A percentile compares a stretch with the other conserved stretches of the same genome.
phyloP scores from a whole-genome alignment of 1,140 invertebrate genomes.

The Plodia interpunctella region DNA sequence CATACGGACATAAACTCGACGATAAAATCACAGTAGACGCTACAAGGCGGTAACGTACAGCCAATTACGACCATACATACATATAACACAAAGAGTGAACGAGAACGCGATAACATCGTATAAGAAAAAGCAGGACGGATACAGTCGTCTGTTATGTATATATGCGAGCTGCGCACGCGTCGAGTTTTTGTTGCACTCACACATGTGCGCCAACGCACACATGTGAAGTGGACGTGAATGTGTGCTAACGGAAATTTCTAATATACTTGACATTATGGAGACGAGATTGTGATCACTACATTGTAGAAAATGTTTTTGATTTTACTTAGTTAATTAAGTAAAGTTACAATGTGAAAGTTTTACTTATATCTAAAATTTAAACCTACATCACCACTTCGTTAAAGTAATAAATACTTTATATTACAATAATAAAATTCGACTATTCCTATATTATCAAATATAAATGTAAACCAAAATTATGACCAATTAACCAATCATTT shows the following conservation, averaged over 20 bases:
- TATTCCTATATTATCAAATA: too few relatives aligned
- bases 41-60: conserved; percentile 29
- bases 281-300: conserved; percentile 28
- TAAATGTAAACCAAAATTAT: too few relatives aligned
- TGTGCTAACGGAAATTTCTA: conserved; percentile 55
- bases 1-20: conserved; percentile 7
- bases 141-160: conserved; percentile 31
- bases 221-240: conserved; percentile 18
- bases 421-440: too few relatives aligned
- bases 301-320: conserved; percentile 15
- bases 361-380: too few relatives aligned
- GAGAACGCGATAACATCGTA: conserved; percentile 16
- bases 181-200: conserved; percentile 36
- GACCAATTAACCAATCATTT: too few relatives aligned
- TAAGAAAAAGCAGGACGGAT: conserved; percentile 15
- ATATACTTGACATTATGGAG: conserved; percentile 26
- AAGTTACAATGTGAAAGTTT: too few relatives aligned
- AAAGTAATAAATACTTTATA: too few relatives aligned
- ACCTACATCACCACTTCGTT: too few relatives aligned
- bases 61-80: conserved; percentile 29
- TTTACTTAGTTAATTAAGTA: too few relatives aligned
- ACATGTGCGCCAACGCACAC: conserved; percentile 21
- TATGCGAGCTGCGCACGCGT: conserved; percentile 38
- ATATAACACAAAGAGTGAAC: conserved; percentile 24
- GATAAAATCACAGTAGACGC: conserved; percentile 16